These are phyloP conservation scores for Orchestia grillus DNA, from an alignment of 1,140 invertebrate genomes.

Conservation along the genomic window DNA sequence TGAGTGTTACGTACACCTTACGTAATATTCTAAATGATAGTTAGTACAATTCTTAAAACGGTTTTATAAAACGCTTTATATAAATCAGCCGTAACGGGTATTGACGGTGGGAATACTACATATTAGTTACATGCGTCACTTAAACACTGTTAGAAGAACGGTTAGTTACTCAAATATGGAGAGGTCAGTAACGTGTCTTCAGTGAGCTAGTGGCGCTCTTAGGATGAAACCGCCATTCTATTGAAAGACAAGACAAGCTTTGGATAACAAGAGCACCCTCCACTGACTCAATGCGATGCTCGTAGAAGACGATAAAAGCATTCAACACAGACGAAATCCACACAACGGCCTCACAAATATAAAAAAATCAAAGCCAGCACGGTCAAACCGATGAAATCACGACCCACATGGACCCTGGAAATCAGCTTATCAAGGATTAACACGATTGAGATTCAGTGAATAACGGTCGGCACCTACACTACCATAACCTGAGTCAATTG, in stretches of 20 bases:
- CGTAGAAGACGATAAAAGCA: background rate
- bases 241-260: background rate
- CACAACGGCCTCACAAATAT: no score
- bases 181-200: background rate
- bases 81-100: background rate
- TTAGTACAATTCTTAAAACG: background rate
- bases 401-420: no score
- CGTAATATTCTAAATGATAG: background rate
- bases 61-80: background rate
- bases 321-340: no score
- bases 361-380: no score
- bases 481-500: no score
- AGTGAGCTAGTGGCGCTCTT: no score
- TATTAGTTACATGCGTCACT: background rate
- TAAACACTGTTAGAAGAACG: background rate
- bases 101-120: background rate
- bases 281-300: background rate
- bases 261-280: background rate
- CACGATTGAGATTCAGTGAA: no score
- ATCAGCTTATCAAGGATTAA: no score
- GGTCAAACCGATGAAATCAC: no score
- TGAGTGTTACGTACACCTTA: background rate
- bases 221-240: background rate
- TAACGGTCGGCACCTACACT: no score
- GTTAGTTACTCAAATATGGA: background rate